Base-by-base conservation (phyloP, 2,888 invertebrate species). In the Synanthedon vespiformis region DNA sequence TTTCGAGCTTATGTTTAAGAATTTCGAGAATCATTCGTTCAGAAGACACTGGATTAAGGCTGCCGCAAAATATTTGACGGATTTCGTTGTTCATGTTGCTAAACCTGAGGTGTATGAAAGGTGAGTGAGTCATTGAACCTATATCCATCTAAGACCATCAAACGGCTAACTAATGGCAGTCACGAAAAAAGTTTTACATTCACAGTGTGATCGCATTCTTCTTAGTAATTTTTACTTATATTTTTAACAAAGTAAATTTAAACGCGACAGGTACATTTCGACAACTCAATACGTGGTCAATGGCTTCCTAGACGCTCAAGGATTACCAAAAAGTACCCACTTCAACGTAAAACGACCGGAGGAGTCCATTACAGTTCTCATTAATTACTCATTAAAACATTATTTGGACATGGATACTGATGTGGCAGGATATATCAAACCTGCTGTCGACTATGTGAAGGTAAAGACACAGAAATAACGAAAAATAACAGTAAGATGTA, bases 31-130 rank as follows among this genome's bases (percentile, higher is more conserved):
- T 70, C 93, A 93, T 54, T 91, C 92, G 50, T 92, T 94, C 65
- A 90, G 95, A 57, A 89, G 93, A 51, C 91, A 93, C 58, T 95
- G 95, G 95, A 93, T 95, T 59, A 91, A 91, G 63, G 90, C 91
- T 4, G 89, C 94, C 8, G 93, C 94, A 1, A 89, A 90, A 57
- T 93, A 93, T 66, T 80, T 95, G 57, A 93, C 94, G 0, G 92
- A 93, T 53, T 90, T 92, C 88, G 89, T 93, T 40, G 90, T 93
- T 16, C 91, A 93, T 60, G 70, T 94, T 16, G 90, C 94, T 0
- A 92, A 95, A 65, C 94, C 95, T 1, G 90, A 90, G 55, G 92
- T 92, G 6, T 93, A 94, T 66, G 89, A 91, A 65, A 92, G 91
- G 91, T 93, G 75, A 84, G 68, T 59, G 13, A 16, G 0, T 34